Conservation (phyloP, 2,797 vertebrate species). For the Dicrostonyx torquatus region DNA sequence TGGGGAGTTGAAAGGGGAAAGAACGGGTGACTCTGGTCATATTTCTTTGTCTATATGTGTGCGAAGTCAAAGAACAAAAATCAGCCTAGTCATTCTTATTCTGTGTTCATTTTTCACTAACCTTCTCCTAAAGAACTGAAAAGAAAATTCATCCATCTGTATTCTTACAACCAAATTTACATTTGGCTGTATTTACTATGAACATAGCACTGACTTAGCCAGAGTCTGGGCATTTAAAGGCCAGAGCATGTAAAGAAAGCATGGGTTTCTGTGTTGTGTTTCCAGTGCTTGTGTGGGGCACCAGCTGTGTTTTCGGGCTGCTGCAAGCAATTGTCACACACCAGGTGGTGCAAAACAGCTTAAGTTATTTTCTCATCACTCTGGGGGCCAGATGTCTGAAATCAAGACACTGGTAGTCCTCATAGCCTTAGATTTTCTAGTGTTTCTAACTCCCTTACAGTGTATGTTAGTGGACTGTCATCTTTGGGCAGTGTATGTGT, state of each 20-base stretch:
- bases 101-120: not conserved
- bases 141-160: conserved; percentile 13
- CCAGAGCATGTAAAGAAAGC: not conserved
- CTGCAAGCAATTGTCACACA: not conserved
- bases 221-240: not conserved
- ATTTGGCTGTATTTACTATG: not conserved
- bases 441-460: not conserved
- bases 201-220: not conserved
- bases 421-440: not conserved
- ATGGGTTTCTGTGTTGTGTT: not conserved
- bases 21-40: not conserved
- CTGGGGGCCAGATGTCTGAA: not conserved
- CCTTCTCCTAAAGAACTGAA: conserved; percentile 36
- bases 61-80: not conserved
- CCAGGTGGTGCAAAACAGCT: not conserved
- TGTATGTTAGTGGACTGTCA: not conserved
- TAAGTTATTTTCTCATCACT: not conserved
- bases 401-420: not conserved
- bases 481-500: not conserved
- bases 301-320: not conserved
- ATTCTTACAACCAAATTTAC: conserved; percentile 13
- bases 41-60: not conserved
- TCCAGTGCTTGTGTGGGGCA: too few species aligned
- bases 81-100: not conserved
- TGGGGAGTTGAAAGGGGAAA: not conserved